Evolutionary conservation across 2,888 invertebrate genomes (phyloP), one percentile per base, ranked within the genome.

Genomic region (Andrena hattorfiana): DNA sequence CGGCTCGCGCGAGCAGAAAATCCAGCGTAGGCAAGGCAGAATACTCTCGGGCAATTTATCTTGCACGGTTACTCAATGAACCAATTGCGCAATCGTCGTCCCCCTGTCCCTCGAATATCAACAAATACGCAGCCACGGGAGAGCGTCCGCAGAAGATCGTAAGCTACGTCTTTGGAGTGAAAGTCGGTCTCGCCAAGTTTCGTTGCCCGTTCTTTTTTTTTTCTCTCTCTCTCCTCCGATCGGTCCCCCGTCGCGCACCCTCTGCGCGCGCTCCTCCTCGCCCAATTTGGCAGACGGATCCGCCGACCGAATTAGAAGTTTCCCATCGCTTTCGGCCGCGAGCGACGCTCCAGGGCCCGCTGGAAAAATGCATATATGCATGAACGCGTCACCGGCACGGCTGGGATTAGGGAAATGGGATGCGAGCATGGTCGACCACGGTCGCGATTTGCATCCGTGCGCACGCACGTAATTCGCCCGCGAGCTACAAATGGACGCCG

Each of bases 151-250:
- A 64, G 68, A 80, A 35, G 82, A 84, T 74, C 85, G 84, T 75
- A 75, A 82, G 71, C 68, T 82, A 80, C 85, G 77, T 82, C 85
- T 85, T 85, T 85, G 85, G 85, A 85, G 85, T 84, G 85, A 85
- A 85, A 85, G 85, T 84, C 66, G 82, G 70, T 56, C 81, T 35
- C 63, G 70, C 76, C 74, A 13, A 42, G 67, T 51, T 68, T 62
- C 48, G 76, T 20, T 76, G 63, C 74, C 35, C 35, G 60, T 77
- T 60, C 51, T 42, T 68, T 54, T 67, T 70, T 23, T 16, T 8
- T 16, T 54, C 26, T 16, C 48, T n/a, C 35, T 16, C 8, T 23
- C 4, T n/a, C 6, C 20, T 32, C 42, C 10, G 60, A 23, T 62
- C 28, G 30, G 16, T 7, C 16, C 3, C 6, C 2, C 20, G 13